Percentiles rank a stretch among this genome's conserved stretches.
Evolutionary conservation across 2,113 vertebrate genomes (phyloP).

Genomic region (Alethe castanea): DNA sequence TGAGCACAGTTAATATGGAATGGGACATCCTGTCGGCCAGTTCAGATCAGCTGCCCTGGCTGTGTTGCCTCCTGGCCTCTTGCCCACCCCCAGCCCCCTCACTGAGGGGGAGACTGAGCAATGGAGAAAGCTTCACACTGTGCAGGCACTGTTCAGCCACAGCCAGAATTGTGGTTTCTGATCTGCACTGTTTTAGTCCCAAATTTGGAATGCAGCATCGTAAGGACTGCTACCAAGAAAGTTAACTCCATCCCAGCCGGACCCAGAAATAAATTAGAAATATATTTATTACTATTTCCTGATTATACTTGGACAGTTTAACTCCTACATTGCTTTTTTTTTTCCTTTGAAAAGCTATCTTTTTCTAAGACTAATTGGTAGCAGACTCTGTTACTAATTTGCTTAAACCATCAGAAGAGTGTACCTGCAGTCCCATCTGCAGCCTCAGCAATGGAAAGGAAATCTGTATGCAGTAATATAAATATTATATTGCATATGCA

Average conservation of each 20-base stretch:
- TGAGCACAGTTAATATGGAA: background rate
- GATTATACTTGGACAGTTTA: background rate
- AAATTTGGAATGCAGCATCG: background rate
- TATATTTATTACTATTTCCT: constrained; percentile 18
- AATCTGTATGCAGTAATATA: background rate
- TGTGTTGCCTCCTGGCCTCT: background rate
- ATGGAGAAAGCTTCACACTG: background rate
- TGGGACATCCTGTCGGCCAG: rapidly evolving
- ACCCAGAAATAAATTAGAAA: constrained; percentile 8
- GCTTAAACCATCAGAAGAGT: background rate
- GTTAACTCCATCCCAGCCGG: background rate
- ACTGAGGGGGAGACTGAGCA: background rate
- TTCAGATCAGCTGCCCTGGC: background rate
- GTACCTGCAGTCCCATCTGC: background rate
- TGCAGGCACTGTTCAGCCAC: background rate
- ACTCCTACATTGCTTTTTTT: background rate
- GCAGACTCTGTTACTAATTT: constrained; percentile 31
- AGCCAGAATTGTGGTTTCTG: background rate
- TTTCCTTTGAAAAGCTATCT: background rate
- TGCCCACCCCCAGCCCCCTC: background rate
- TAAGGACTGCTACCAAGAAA: background rate
- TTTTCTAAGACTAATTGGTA: background rate
- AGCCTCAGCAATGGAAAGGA: background rate
- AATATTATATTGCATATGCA: background rate
- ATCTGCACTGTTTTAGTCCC: background rate